Conservation (phyloP, 2,113 vertebrate genomes). For the Sebastes schlegelii region DNA sequence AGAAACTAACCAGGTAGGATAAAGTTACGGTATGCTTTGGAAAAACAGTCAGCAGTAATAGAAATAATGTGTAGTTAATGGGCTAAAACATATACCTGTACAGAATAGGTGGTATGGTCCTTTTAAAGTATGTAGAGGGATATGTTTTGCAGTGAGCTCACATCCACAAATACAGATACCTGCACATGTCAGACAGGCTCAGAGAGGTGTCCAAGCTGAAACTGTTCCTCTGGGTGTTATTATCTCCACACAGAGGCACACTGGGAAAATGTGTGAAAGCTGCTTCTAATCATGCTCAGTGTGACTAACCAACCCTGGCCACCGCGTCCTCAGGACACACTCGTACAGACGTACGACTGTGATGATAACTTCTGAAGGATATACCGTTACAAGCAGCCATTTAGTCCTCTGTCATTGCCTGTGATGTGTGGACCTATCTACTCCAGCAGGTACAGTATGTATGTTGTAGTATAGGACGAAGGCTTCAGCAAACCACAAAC, state of each 20-base stretch:
- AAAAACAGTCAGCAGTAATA: background rate
- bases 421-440: slow-evolving; percentile 12
- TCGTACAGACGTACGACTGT: slow-evolving; percentile 36
- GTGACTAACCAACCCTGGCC: slow-evolving; percentile 60
- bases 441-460: background rate
- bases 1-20: background rate
- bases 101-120: background rate
- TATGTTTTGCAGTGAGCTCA: slow-evolving; percentile 27
- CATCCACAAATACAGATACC: slow-evolving; percentile 33
- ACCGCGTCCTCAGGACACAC: slow-evolving; percentile 46
- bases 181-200: slow-evolving; percentile 28
- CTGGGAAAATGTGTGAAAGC: slow-evolving; percentile 51
- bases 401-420: background rate
- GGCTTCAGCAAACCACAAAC: background rate
- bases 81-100: background rate
- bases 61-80: background rate
- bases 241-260: slow-evolving; percentile 52
- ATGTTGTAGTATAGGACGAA: background rate
- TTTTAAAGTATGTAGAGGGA: background rate
- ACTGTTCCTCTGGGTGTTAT: slow-evolving; percentile 52
- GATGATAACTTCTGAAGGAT: slow-evolving; percentile 58
- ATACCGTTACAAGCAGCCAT: slow-evolving; percentile 4
- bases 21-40: background rate
- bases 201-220: slow-evolving; percentile 41
- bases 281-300: slow-evolving; percentile 64